These are phyloP conservation scores for Coreoperca whiteheadi DNA, from an alignment of 2,113 vertebrate species.

Conservation along the genomic window DNA sequence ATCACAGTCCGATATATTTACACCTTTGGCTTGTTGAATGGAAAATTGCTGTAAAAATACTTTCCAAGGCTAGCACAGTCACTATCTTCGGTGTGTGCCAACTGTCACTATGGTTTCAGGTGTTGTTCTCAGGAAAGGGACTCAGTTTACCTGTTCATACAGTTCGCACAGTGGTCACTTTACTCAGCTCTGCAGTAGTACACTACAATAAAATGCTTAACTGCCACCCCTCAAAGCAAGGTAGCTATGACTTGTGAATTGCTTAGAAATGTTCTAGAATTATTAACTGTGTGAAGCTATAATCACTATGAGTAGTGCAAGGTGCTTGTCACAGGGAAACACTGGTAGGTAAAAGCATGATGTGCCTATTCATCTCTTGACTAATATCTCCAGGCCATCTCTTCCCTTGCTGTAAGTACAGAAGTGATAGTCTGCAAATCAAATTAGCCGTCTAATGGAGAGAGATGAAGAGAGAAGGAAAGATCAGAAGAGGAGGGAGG, in stretches of 20 bases:
- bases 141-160: not conserved
- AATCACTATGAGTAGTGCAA: conserved; percentile 12
- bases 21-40: not conserved
- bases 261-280: not conserved
- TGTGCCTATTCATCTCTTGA: conserved; percentile 45
- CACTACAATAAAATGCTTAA: not conserved
- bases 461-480: conserved; percentile 56
- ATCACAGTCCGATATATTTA: not conserved
- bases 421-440: conserved; percentile 76
- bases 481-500: conserved; percentile 55
- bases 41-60: conserved; percentile 8
- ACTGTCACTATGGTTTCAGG: conserved; percentile 3
- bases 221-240: not conserved
- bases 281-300: not conserved
- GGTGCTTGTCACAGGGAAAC: not conserved
- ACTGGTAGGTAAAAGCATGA: conserved; percentile 31
- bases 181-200: not conserved
- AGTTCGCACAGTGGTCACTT: conserved; percentile 6
- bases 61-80: not conserved
- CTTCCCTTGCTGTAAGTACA: conserved; percentile 34
- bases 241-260: not conserved
- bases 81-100: not conserved
- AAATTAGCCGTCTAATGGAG: conserved; percentile 78
- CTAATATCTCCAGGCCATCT: conserved; percentile 59
- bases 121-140: not conserved